Evolutionary conservation across 1,140 invertebrate genomes (phyloP), one percentile per base, ranked within the genome.

Genomic region (Nymphalis io): DNA sequence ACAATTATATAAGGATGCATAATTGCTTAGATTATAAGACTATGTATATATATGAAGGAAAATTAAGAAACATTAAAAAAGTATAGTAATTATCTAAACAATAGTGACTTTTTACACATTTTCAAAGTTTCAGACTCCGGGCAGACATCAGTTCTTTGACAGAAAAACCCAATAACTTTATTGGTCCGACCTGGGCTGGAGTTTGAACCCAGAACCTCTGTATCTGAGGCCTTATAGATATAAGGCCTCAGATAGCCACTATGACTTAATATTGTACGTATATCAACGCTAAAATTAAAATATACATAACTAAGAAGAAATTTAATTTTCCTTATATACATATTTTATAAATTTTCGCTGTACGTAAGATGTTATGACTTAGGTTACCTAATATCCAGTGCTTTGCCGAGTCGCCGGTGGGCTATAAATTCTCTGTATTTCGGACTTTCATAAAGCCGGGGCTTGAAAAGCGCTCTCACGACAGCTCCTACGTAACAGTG

Each of bases 341-440:
- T 59, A 59, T 59, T 59, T 59, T 59, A 59, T 59, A n/a, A 11
- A 33, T 21, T 55, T 55, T 27, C 51, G 23, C 51, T 27, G 51
- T 55, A 27, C 51, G 27, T 40, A 59, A 59, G 57, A 59, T 40
- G 46, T 51, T 51, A 63, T 48, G 51, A 51, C 62, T 64, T 55
- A 55, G 62, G 48, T 64, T 55, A 48, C 61, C 61, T 57, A 61
- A 69, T 68, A 73, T 66, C 53, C 44, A 27, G 57, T 57, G 23
- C 48, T 42, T 67, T 61, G 42, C 38, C 46, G 60, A 67, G 70
- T 67, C 59, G 60, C 66, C 46, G 39, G 38, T 58, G 65, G 51
- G 42, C 46, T 65, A 61, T 73, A 73, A 73, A 73, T 73, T 66
- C 58, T 40, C 48, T 60, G 67, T 69, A 68, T 73, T 72, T 73